A percentile compares a stretch with the other conserved stretches of the same genome.
These are phyloP conservation scores for Carposina sasakii DNA, from an alignment of 1,140 invertebrate genomes.

Conservation along the genomic window DNA sequence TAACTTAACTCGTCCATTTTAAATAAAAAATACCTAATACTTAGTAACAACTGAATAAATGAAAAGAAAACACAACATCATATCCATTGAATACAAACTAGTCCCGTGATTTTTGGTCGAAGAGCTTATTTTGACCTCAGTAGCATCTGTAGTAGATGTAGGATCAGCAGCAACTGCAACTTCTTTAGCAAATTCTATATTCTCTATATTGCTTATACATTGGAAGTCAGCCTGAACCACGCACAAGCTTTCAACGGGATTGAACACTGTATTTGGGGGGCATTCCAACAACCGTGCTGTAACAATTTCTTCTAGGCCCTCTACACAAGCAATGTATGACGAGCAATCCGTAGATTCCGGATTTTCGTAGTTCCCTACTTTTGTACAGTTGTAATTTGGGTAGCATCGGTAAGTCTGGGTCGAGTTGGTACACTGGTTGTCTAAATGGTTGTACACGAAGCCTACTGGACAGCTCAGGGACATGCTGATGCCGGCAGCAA, in stretches of 20 bases:
- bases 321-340: conserved; percentile 41
- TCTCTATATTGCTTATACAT: conserved; percentile 16
- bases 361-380: conserved; percentile 32
- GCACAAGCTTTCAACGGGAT: conserved; percentile 25
- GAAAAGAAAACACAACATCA: too few relatives aligned
- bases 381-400: conserved; percentile 36
- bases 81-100: too few relatives aligned
- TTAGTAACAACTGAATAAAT: too few relatives aligned
- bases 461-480: conserved; percentile 44
- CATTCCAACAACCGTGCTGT: conserved; percentile 42
- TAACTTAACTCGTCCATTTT: too few relatives aligned
- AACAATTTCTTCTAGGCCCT: conserved; percentile 32
- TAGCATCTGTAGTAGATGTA: too few relatives aligned
- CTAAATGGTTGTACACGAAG: conserved; percentile 46
- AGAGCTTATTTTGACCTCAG: too few relatives aligned
- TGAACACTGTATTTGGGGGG: conserved; percentile 31
- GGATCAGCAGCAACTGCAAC: neutral
- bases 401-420: conserved; percentile 46
- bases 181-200: conserved; percentile 7
- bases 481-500: conserved; percentile 24
- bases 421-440: conserved; percentile 47
- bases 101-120: too few relatives aligned
- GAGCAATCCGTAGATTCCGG: conserved; percentile 22
- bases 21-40: too few relatives aligned
- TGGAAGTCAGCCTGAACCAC: conserved; percentile 31